phyloP scores from a whole-genome alignment of 2,888 invertebrate genomes.

The Allacma fusca region DNA sequence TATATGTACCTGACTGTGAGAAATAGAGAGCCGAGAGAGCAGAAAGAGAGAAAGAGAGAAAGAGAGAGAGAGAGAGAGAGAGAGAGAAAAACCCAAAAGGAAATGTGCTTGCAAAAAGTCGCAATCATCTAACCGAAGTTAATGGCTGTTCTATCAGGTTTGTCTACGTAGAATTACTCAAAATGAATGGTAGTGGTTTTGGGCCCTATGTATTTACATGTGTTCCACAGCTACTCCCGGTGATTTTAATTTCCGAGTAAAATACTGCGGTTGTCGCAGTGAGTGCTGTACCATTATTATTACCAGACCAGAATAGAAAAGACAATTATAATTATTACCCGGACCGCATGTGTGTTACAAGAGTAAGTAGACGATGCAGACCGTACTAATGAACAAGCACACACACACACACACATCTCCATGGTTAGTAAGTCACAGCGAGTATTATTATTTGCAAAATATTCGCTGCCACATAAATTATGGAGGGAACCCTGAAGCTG shows the following conservation, averaged over 20 bases:
- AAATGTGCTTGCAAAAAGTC: not conserved
- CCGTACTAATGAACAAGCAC: not conserved
- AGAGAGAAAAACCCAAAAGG: not conserved
- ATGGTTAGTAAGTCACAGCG: not conserved
- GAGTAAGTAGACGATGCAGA: not conserved
- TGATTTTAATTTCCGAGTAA: slow-evolving; percentile 3
- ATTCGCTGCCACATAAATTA: slow-evolving; percentile 26
- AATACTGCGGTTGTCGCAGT: slow-evolving; percentile 16
- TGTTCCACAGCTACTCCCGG: no score
- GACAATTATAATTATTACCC: not conserved
- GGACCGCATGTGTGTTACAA: slow-evolving; percentile 8
- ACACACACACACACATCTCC: no score
- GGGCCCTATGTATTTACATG: not conserved
- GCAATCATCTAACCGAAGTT: not conserved
- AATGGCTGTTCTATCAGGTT: not conserved
- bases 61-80: no score
- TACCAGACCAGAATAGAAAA: not conserved
- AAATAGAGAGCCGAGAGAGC: no score
- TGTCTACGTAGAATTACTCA: not conserved
- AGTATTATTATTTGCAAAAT: slow-evolving; percentile 20
- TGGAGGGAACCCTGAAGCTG: slow-evolving; percentile 17
- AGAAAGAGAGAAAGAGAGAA: no score
- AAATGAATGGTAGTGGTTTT: not conserved
- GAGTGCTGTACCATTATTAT: slow-evolving; percentile 1
- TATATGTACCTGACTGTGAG: no score